Base-by-base conservation (phyloP, 2,888 invertebrate species). In the Himalopsyche kuldschensis region DNA sequence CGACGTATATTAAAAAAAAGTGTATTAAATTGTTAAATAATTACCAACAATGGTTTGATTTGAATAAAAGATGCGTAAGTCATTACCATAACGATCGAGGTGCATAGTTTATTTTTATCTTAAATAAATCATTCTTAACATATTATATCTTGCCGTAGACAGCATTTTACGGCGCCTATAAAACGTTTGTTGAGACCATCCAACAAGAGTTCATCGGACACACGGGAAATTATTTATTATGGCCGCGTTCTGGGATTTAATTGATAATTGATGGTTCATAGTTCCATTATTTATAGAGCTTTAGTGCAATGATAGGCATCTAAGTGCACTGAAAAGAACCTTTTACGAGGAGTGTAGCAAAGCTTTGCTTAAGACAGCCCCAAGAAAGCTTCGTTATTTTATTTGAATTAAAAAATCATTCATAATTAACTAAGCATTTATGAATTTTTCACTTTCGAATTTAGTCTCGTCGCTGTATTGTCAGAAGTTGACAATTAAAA, bases 181-280 rank as follows among this genome's bases (percentile, higher is more conserved):
- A 27, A 69, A 27, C 27, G 69, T 69, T 69, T 69, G 69, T 69
- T 69, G 27, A 69, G 27, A 30, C 69, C 69, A 27, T 30, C 55
- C 55, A 47, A 11, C 47, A 47, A 32, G 32, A 32, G 32, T 47
- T 20, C 55, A 69, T 27, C 69, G 30, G 69, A 27, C 76, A n/a
- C 35, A 32, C 76, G 35, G 32, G 32, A 24, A 32, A 76, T 76
- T 76, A 83, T 83, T 83, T 83, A 83, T 80, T 75, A 77, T 63
- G 24, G 35, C 30, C 55, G 78, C 77, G 24, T 63, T 80, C 76
- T 47, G 77, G 77, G 80, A 77, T 80, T 80, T 83, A 83, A 83
- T 83, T 83, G 83, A 83, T 80, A 83, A 83, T 83, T 80, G 83
- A 83, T 83, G 80, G 80, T 77, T 76, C 83, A 41, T 77, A 77